Evolutionary conservation across 2,888 invertebrate genomes (phyloP).

Genomic region (Stenotaenia linearis): DNA sequence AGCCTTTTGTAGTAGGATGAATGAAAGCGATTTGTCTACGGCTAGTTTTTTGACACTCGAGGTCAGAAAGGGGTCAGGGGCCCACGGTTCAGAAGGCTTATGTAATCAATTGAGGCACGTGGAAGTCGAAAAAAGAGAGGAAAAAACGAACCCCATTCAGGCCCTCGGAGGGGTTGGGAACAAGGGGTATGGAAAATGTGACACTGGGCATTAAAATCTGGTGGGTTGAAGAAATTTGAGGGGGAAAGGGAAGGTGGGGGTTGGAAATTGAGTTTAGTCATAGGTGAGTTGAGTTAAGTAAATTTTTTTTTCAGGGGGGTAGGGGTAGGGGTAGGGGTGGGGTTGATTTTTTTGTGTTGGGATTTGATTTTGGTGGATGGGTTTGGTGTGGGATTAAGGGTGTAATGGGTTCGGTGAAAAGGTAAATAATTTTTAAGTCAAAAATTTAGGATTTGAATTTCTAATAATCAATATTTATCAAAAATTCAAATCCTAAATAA

Average conservation of each 20-base stretch:
- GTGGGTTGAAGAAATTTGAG: neutral
- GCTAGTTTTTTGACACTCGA: neutral
- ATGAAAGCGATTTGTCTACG: slow-evolving; percentile 5
- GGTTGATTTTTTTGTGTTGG: neutral
- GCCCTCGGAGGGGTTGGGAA: neutral
- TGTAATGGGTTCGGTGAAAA: too few species aligned
- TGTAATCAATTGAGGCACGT: slow-evolving; percentile 8
- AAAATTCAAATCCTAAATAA: too few species aligned
- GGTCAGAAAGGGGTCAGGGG: slow-evolving; percentile 11
- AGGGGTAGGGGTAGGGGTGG: neutral
- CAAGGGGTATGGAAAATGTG: neutral
- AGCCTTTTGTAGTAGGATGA: slow-evolving; percentile 1
- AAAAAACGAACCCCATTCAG: neutral
- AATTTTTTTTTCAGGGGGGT: neutral
- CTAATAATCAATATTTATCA: too few species aligned
- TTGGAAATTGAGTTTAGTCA: neutral
- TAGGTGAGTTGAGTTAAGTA: neutral
- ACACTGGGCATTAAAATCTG: slow-evolving; percentile 7
- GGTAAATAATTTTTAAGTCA: too few species aligned
- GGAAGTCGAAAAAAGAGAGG: neutral
- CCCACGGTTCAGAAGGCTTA: slow-evolving; percentile 22
- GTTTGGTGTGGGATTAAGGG: neutral
- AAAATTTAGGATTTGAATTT: too few species aligned
- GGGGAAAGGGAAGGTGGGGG: neutral
- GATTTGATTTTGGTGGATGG: neutral